phyloP scores from a whole-genome alignment of 2,888 invertebrate species.

The Laspeyria flexula region DNA sequence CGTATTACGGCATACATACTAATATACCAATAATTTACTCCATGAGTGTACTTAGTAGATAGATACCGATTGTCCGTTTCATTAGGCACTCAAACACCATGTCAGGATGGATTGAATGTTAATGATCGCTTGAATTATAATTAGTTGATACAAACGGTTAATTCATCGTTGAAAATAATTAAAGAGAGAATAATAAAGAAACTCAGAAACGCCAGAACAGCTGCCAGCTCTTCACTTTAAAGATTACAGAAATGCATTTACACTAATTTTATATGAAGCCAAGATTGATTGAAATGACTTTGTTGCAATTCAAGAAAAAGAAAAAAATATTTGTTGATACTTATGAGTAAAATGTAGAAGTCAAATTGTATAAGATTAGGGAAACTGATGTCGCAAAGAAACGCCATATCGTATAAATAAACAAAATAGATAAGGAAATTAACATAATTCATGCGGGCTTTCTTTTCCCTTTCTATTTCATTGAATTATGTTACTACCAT shows the following conservation, averaged over 20 bases:
- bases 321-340: neutral
- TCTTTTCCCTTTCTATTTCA: neutral
- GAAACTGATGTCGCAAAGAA: neutral
- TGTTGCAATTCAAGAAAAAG: neutral
- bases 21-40: slow-evolving; percentile 3
- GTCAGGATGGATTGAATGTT: slow-evolving; percentile 21
- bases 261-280: neutral
- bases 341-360: neutral
- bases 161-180: slow-evolving; percentile 5
- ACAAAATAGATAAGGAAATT: neutral
- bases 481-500: neutral
- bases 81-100: slow-evolving; percentile 25
- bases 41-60: slow-evolving; percentile 10
- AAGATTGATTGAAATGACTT: neutral
- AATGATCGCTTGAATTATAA: slow-evolving; percentile 2
- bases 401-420: neutral
- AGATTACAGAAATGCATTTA: neutral
- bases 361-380: neutral
- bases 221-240: neutral
- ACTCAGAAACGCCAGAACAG: neutral
- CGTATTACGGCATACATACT: neutral
- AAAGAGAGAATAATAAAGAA: slow-evolving; percentile 3
- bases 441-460: slow-evolving; percentile 2
- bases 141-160: neutral
- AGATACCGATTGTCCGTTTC: slow-evolving; percentile 22